Evolutionary conservation across 1,140 invertebrate genomes (phyloP), one percentile per base, ranked within the genome.

Genomic region (Drosophila sucinea): DNA sequence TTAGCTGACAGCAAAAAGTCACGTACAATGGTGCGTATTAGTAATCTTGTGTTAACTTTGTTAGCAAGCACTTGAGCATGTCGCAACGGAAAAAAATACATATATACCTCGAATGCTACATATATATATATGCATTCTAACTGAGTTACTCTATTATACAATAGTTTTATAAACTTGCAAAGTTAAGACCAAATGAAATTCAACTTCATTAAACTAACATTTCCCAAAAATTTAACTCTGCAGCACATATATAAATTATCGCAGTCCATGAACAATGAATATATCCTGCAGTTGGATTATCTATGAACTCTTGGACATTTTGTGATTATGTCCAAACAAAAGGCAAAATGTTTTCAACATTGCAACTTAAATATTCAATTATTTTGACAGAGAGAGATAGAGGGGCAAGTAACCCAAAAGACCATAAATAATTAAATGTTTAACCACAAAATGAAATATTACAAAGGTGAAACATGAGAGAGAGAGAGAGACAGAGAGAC

Each of bases 1-100:
- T 86, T 83, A 86, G 83, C 83, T 86, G 83, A 89, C 83, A 87
- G 84, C 83, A 87, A 83, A 86, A 87, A 87, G 83, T 86, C 83
- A 86, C 83, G 83, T 86, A 83, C 83, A 86, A 86, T 79, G 83
- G 83, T 87, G 83, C 83, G 84, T 87, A 86, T 86, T 87, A 86
- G 83, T 79, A 86, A 86, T 86, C 79, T 87, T 87, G 83, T 86
- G 83, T 81, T 77, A 83, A 87, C 83, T 87, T 86, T 83, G 83
- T 87, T 83, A 87, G 83, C 72, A 83, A 83, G 83, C 83, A 87
- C 76, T 86, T 77, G 72, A 74, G 72, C 67, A 73, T 87, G 83
- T 63, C 67, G 56, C 64, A 76, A 64, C 67, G 56, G n/a, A 67
- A 61, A 55, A 41, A 72, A 47, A 23, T 27, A 30, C 8, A 60